A percentile compares a stretch with the other conserved stretches of the same genome.
Evolutionary conservation across 2,113 vertebrate genomes (phyloP).

Genomic region (Edolisoma coerulescens): DNA sequence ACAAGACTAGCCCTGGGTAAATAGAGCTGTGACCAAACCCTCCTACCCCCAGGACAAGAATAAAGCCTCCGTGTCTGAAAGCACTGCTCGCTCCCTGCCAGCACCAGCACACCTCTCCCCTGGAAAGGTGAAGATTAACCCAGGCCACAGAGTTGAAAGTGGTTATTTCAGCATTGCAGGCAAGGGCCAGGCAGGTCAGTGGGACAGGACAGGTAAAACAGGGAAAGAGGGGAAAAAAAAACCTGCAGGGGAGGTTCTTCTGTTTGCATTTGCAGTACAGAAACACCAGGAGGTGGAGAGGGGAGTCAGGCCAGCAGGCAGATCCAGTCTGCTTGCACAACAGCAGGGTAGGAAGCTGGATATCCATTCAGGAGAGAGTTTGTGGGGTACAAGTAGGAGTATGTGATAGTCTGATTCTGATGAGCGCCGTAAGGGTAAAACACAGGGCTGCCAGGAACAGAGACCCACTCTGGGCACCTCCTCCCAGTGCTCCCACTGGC

Average conservation of each 20-base stretch:
- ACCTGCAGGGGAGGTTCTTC: background rate
- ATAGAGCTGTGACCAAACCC: background rate
- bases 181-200: background rate
- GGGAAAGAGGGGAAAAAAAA: background rate
- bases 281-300: background rate
- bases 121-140: background rate
- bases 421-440: background rate
- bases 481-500: background rate
- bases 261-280: background rate
- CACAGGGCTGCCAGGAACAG: background rate
- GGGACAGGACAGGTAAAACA: background rate
- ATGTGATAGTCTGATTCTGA: background rate
- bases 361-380: background rate
- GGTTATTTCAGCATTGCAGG: background rate
- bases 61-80: background rate
- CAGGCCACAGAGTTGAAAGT: background rate
- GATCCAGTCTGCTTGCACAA: background rate
- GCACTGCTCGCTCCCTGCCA: background rate
- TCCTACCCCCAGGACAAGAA: background rate
- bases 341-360: background rate
- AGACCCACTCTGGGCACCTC: background rate
- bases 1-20: conserved; percentile 9
- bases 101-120: background rate
- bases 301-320: background rate
- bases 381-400: background rate